Conservation (phyloP, 2,113 vertebrate species). For the Elachura formosa region DNA sequence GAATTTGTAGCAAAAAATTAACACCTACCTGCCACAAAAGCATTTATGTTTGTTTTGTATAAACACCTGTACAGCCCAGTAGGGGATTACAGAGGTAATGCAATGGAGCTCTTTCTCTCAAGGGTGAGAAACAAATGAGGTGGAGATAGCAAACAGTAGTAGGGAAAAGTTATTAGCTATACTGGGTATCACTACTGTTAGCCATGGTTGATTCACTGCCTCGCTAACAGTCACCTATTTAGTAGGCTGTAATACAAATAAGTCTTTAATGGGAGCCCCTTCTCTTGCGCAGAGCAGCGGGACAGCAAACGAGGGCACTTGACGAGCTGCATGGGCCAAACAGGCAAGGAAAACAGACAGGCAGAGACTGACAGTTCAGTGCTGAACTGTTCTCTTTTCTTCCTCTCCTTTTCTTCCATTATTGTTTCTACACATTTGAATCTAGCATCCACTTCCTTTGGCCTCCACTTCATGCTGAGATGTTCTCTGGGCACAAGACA, state of each 20-base stretch:
- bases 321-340: neutral
- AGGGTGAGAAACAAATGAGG: neutral
- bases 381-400: neutral
- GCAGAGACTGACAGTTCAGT: neutral
- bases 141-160: neutral
- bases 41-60: neutral
- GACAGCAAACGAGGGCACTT: neutral
- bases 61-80: neutral
- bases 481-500: fast-evolving
- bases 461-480: neutral
- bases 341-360: neutral
- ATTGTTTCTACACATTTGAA: neutral
- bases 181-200: neutral
- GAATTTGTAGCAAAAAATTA: neutral
- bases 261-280: neutral
- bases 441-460: neutral
- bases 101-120: neutral
- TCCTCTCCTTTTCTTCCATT: neutral
- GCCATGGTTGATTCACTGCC: neutral
- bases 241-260: neutral
- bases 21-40: neutral
- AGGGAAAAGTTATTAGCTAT: neutral
- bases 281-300: neutral
- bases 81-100: neutral
- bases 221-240: neutral